Base-by-base conservation (phyloP, 2,113 vertebrate species). In the Hippopotamus amphibius region DNA sequence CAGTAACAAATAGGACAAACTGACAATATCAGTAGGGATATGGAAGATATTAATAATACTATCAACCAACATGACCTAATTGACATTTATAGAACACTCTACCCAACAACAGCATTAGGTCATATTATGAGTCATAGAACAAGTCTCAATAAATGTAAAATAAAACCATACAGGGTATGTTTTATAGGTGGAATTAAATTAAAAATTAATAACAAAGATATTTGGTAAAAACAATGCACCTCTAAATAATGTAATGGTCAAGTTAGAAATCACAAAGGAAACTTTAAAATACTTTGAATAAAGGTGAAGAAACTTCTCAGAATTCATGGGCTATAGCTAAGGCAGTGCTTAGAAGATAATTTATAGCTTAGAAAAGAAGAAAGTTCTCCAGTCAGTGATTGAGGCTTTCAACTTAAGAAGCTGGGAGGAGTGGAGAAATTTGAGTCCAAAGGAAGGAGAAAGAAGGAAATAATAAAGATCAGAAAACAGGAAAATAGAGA, bases 141-240 rank as follows among this genome's bases (percentile, higher is more conserved):
- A 74, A 82, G 28, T 65, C n/a, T 66, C 77, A n/a, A 37, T 55
- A 66, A 83, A 74, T 37, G 61, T 90, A 90, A 84, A 83, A 83
- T 53, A 33, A 66, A 84, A 66, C 48, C 26, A 95, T 55, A 66
- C 33, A 65, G 57, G 65, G 68, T 79, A 53, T 33, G 46, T 37
- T 80, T 69, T 82, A 72, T 94, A 76, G 90, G 57, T 83, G 14
- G 21, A 83, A 76, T 90, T 43, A 85, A 93, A 30, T 53, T 86
- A 66, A 74, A 93, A 77, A 66, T 41, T 28, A 83, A 7, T 74
- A 83, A 71, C 22, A 74, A 33, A 76, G 43, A 24, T 59, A 90
- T 76, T 37, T 76, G 12, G 37, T 19, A 28, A 63, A 90, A 90
- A 83, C 11, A 57, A 9, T 24, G 63, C 3, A 68, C 13, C 53